These are phyloP conservation scores for Ptychadena robeensis DNA, from an alignment of 2,797 vertebrate species.

Conservation along the genomic window DNA sequence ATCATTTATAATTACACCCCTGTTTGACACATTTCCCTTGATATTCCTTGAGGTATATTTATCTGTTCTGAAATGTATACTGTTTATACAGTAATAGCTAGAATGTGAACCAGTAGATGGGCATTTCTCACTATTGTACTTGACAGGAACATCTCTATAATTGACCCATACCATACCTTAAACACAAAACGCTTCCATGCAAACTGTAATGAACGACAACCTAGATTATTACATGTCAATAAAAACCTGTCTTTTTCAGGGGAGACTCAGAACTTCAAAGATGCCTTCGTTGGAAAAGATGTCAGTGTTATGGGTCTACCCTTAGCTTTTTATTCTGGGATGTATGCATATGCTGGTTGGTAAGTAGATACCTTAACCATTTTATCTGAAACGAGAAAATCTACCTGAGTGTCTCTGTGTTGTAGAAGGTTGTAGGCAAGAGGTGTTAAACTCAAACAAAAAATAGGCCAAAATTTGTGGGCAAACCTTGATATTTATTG, in stretches of 20 bases:
- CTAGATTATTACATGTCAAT: slow-evolving; percentile 11
- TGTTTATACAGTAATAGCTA: background rate
- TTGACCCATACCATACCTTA: slow-evolving; percentile 6
- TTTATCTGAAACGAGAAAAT: background rate
- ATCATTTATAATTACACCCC: slow-evolving; percentile 6
- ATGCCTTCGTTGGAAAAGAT: slow-evolving; percentile 83
- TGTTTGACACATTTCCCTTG: background rate
- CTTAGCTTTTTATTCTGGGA: slow-evolving; percentile 95
- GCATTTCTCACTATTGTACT: background rate
- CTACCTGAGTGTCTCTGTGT: too few relatives aligned
- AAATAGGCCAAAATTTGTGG: too few relatives aligned
- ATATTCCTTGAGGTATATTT: slow-evolving; percentile 3
- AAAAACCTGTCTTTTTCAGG: slow-evolving; percentile 75
- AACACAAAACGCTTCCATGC: slow-evolving; percentile 11
- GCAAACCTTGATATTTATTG: too few relatives aligned
- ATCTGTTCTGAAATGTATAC: background rate
- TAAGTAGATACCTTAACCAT: slow-evolving; percentile 70
- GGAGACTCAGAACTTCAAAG: slow-evolving; percentile 88
- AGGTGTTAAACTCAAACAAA: too few relatives aligned
- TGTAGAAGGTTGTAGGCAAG: background rate
- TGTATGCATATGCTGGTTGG: slow-evolving; percentile 97
- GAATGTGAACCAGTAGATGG: background rate
- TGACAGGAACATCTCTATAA: slow-evolving; percentile 27
- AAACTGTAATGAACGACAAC: slow-evolving; percentile 32
- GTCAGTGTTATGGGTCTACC: slow-evolving; percentile 84